Conservation (phyloP, 1,140 invertebrate species). For the Planococcus citri region DNA sequence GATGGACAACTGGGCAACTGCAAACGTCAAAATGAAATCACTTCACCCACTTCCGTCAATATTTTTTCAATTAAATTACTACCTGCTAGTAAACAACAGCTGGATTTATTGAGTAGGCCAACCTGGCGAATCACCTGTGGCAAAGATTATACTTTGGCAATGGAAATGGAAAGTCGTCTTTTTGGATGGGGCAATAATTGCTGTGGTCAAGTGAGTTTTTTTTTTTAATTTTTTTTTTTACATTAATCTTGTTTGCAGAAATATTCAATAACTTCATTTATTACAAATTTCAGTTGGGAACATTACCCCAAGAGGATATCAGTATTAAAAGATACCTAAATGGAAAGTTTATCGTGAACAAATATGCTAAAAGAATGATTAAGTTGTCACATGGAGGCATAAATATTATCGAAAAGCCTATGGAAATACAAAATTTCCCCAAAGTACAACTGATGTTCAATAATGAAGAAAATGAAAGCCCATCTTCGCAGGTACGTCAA, state of each 20-base stretch:
- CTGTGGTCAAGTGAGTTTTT: conserved; percentile 38
- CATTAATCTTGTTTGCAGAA: neutral
- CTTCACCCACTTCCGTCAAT: conserved; percentile 34
- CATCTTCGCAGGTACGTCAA: neutral
- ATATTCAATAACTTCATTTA: neutral
- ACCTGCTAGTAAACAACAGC: conserved; percentile 23
- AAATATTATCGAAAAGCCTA: conserved; percentile 7
- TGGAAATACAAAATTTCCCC: neutral
- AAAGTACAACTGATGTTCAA: neutral
- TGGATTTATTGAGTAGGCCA: conserved; percentile 14
- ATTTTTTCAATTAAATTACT: conserved; percentile 24
- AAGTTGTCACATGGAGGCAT: neutral
- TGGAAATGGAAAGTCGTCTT: conserved; percentile 42
- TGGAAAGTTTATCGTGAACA: conserved; percentile 7
- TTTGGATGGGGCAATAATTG: conserved; percentile 53
- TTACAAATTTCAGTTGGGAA: conserved; percentile 2
- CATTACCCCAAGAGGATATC: conserved; percentile 3
- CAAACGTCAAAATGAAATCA: conserved; percentile 37
- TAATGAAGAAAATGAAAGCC: neutral
- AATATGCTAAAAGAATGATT: conserved; percentile 9
- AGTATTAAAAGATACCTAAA: conserved; percentile 4
- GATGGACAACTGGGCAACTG: conserved; percentile 58
- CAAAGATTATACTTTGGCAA: conserved; percentile 54
- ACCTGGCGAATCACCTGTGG: conserved; percentile 45
- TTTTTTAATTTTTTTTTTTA: neutral